A percentile compares a stretch with the other conserved stretches of the same genome.
These are phyloP conservation scores for Acomys russatus DNA, from an alignment of 2,797 vertebrate species.

Conservation along the genomic window DNA sequence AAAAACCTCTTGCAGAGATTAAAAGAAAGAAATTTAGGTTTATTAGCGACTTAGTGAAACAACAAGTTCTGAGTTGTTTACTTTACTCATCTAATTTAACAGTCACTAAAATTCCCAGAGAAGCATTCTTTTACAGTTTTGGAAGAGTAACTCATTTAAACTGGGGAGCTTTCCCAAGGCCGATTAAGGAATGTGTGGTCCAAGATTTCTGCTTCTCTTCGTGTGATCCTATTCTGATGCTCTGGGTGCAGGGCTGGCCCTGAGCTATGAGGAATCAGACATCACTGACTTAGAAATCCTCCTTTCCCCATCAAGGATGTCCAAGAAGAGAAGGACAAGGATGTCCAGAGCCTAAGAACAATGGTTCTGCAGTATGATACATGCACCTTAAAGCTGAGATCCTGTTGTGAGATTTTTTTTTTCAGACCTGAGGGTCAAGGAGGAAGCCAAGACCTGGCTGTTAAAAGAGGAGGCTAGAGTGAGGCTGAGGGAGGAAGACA, in stretches of 20 bases:
- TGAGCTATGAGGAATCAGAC: neutral
- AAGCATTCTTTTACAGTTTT: slow-evolving; percentile 12
- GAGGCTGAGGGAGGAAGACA: neutral
- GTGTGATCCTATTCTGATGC: neutral
- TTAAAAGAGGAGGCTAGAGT: neutral
- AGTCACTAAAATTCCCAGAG: slow-evolving; percentile 39
- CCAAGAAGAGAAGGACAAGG: neutral
- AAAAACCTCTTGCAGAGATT: neutral
- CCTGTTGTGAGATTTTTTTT: neutral
- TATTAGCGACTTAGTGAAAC: neutral
- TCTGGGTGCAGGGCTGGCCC: neutral
- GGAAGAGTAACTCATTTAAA: slow-evolving; percentile 24
- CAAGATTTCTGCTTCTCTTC: neutral
- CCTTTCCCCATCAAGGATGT: neutral
- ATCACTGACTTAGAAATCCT: neutral
- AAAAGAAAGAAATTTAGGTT: neutral
- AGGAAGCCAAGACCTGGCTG: neutral
- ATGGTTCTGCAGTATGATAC: neutral
- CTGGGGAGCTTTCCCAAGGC: slow-evolving; percentile 22
- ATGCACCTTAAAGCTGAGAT: neutral
- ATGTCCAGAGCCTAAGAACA: neutral
- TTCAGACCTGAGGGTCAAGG: neutral
- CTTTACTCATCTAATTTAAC: slow-evolving; percentile 27
- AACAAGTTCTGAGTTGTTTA: neutral
- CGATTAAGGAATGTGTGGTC: neutral